Base-by-base conservation (phyloP, 2,888 invertebrate species). In the Agriopis leucophaearia region DNA sequence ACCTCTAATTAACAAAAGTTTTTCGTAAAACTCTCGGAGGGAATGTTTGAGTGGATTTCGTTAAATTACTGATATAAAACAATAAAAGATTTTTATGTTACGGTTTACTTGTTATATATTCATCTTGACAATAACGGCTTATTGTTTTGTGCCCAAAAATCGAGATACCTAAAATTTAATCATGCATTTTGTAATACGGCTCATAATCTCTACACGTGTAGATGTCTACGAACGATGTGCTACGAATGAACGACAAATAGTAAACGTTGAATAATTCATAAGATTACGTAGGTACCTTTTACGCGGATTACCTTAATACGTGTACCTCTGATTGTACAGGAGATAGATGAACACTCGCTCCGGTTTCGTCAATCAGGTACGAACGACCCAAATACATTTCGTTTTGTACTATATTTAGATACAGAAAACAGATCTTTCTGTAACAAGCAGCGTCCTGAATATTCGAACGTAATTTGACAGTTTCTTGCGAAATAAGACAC, bases 201-300 rank as follows among this genome's bases (percentile, higher is more conserved):
- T 27, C 27, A 5, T 27, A 27, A 27, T 5, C 8, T n/a, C 51
- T 35, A 51, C 35, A 35, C 51, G 35, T 35, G 51, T 51, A 51
- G 51, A 35, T 8, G 51, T 51, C 51, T 51, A 36, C 51, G 51
- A 52, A 10, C n/a, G 7, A 50, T 51, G 40, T 57, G 57, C 47
- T 55, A 42, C 56, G n/a, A 55, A 40, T 35, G 5, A 54, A n/a
- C 38, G 66, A 55, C 60, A 61, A 54, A 69, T 54, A 18, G 51
- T 62, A 44, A 61, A 52, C 50, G 45, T 47, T 61, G 60, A 64
- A 55, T 69, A 51, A 64, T 56, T 35, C 38, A 64, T 69, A 60
- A 56, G 45, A 69, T 50, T 27, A 55, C 12, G 35, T 60, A 40
- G 44, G 50, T 44, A 45, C 40, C 40, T 66, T 65, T 54, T 42